Evolutionary conservation across 2,113 vertebrate genomes (phyloP).

Genomic region (Baryphthengus martii): DNA sequence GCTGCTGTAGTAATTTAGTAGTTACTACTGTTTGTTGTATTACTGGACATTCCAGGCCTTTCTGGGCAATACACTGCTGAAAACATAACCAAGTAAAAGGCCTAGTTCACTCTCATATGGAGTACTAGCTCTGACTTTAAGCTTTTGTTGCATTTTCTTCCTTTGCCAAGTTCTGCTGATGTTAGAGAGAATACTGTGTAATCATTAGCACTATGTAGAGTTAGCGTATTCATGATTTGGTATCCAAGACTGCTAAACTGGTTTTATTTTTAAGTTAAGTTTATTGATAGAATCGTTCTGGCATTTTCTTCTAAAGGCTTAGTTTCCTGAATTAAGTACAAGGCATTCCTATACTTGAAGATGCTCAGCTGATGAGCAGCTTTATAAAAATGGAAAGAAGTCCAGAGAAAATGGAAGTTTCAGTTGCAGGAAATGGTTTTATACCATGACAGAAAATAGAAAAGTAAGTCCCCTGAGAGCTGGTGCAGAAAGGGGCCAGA

Average conservation of each 20-base stretch:
- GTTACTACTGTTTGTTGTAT: background rate
- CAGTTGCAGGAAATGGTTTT: background rate
- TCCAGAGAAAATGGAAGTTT: background rate
- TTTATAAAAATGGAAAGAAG: background rate
- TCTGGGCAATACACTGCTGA: background rate
- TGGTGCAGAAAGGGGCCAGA: background rate
- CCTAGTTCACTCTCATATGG: background rate
- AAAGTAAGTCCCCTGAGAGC: background rate
- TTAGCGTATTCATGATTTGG: background rate
- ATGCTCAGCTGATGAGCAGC: background rate
- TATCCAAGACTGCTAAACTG: background rate
- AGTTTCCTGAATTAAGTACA: background rate
- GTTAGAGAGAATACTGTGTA: background rate
- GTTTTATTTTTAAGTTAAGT: background rate
- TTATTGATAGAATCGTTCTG: background rate
- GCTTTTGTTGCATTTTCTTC: background rate
- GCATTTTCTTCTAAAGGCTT: background rate
- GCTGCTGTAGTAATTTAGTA: background rate
- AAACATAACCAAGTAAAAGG: background rate
- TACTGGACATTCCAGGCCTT: background rate
- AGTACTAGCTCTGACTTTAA: background rate
- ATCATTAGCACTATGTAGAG: background rate
- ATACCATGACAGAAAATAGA: background rate
- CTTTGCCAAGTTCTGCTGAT: accelerated
- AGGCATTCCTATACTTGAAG: background rate